A percentile compares a stretch with the other conserved stretches of the same genome.
Evolutionary conservation across 1,140 invertebrate species (phyloP).

Genomic region (Lordiphosa collinella): DNA sequence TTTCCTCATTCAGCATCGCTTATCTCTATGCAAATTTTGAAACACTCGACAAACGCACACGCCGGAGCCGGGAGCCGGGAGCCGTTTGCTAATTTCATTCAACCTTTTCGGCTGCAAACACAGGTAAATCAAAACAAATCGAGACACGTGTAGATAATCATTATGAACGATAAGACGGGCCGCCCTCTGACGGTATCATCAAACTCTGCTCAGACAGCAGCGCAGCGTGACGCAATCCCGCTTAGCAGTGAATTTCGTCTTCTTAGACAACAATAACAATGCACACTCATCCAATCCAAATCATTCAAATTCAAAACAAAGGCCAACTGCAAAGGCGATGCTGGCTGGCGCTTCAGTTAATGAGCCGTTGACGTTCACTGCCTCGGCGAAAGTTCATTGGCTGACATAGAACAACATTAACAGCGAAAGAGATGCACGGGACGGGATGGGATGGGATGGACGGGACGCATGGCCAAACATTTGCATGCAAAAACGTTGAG

Average conservation of each 20-base stretch:
- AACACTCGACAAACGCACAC: background rate
- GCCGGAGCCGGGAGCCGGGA: too few relatives aligned
- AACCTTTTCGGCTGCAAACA: conserved; percentile 1
- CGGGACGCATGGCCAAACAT: conserved; percentile 15
- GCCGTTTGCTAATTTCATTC: conserved; percentile 10
- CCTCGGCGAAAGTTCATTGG: conserved; percentile 31
- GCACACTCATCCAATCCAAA: background rate
- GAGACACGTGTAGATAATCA: conserved; percentile 23
- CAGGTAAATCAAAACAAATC: conserved; percentile 14
- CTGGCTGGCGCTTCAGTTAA: conserved; percentile 26
- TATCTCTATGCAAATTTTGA: too few relatives aligned
- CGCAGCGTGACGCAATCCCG: conserved; percentile 15
- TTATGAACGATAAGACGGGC: conserved; percentile 6
- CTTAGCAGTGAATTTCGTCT: background rate
- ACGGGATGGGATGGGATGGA: background rate
- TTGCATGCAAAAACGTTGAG: conserved; percentile 34
- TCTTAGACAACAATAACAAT: background rate
- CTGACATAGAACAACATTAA: conserved; percentile 15
- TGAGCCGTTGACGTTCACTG: conserved; percentile 30
- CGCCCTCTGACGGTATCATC: background rate
- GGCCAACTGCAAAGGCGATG: conserved; percentile 6
- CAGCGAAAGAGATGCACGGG: background rate
- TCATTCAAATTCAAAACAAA: background rate
- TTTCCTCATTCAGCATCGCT: too few relatives aligned
- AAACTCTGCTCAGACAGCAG: background rate